Conservation (phyloP, 2,113 vertebrate species). For the Barbus barbus region DNA sequence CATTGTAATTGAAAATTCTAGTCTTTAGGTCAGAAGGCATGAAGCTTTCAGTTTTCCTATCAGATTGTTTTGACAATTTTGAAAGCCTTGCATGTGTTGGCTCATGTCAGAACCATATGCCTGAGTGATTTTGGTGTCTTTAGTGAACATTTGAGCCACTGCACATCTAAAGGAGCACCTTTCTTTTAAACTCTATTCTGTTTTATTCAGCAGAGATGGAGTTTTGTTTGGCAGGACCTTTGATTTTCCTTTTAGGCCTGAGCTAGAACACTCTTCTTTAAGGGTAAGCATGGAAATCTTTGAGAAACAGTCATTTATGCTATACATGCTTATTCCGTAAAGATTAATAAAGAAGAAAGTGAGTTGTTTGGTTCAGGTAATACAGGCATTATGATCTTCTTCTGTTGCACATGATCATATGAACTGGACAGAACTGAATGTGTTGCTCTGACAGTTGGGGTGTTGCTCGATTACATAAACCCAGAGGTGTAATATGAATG, state of each 20-base stretch:
- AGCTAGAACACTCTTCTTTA: background rate
- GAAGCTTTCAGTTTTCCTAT: background rate
- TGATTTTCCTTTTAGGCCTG: background rate
- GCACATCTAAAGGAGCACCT: background rate
- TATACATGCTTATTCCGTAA: background rate
- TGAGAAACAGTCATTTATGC: background rate
- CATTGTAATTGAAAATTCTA: background rate
- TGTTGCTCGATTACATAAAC: conserved; percentile 23
- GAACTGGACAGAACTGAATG: background rate
- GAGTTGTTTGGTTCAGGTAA: background rate
- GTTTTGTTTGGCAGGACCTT: conserved; percentile 7
- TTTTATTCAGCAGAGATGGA: conserved; percentile 5
- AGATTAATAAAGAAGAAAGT: background rate
- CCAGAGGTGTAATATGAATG: background rate
- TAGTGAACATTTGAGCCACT: background rate
- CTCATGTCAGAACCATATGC: conserved; percentile 46
- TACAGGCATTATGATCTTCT: background rate
- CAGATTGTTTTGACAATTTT: conserved; percentile 48
- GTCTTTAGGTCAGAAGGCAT: background rate
- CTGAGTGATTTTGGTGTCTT: background rate
- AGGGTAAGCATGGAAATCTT: background rate
- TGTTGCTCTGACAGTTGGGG: conserved; percentile 8
- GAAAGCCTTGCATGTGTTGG: background rate
- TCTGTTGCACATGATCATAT: background rate
- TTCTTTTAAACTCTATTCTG: conserved; percentile 3